These are phyloP conservation scores for Lepidotrigona ventralis DNA, from an alignment of 1,140 invertebrate genomes.

Conservation along the genomic window DNA sequence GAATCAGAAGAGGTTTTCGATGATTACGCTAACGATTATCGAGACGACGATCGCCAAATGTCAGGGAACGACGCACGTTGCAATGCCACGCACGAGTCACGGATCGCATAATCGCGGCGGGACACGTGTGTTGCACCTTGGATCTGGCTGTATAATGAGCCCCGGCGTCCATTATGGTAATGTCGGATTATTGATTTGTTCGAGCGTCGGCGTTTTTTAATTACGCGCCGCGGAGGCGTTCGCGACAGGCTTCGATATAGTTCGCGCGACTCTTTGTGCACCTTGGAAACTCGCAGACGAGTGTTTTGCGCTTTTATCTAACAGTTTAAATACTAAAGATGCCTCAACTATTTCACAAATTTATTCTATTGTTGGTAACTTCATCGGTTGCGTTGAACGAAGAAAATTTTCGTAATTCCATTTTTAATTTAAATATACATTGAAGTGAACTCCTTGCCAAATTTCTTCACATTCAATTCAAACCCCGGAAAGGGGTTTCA, in stretches of 20 bases:
- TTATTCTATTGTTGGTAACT: neutral
- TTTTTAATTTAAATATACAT: too few relatives aligned
- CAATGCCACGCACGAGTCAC: neutral
- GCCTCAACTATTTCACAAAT: neutral
- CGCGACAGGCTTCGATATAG: neutral
- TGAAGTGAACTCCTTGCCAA: too few relatives aligned
- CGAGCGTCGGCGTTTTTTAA: conserved; percentile 28
- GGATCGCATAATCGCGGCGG: neutral
- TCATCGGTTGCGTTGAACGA: too few relatives aligned
- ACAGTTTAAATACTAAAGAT: neutral
- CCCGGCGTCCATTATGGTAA: conserved; percentile 21
- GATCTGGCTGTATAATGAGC: conserved; percentile 29
- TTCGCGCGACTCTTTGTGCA: neutral
- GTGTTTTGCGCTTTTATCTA: neutral
- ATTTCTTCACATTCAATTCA: too few relatives aligned
- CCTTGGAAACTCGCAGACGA: neutral
- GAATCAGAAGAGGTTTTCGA: too few relatives aligned
- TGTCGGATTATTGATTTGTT: conserved; percentile 31
- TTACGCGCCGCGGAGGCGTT: neutral
- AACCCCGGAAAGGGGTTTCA: too few relatives aligned
- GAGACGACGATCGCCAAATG: neutral
- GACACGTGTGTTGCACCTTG: conserved; percentile 24
- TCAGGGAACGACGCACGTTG: neutral
- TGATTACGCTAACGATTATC: neutral
- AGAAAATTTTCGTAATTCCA: too few relatives aligned